A percentile compares a stretch with the other conserved stretches of the same genome.
Evolutionary conservation across 2,113 vertebrate genomes (phyloP).

Genomic region (Pseudolaguvia tuberculata): DNA sequence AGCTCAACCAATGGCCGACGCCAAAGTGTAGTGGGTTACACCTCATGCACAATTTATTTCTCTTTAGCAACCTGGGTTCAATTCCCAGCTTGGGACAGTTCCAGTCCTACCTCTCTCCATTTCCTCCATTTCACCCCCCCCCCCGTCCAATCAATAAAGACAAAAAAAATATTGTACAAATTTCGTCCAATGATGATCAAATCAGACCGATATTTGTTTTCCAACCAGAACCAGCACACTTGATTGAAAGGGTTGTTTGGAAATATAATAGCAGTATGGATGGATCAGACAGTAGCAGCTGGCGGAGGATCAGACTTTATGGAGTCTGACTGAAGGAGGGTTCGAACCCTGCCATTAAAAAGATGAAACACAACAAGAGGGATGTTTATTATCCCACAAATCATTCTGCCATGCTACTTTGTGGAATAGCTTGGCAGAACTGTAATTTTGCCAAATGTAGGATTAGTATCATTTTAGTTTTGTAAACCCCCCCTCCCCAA

Average conservation of each 20-base stretch:
- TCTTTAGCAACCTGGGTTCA: no score
- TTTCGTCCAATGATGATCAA: neutral
- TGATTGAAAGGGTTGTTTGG: neutral
- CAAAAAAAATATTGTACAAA: no score
- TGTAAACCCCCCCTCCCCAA: constrained; percentile 1
- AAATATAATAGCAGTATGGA: neutral
- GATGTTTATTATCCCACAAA: constrained; percentile 51
- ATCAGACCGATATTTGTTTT: neutral
- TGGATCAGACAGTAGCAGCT: constrained; percentile 9
- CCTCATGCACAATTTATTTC: no score
- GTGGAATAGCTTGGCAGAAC: constrained; percentile 11
- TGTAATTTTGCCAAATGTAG: constrained; percentile 51
- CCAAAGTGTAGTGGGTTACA: no score
- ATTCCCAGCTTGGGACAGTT: no score
- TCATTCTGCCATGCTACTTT: constrained; percentile 39
- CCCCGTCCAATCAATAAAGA: no score
- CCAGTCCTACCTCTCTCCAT: no score
- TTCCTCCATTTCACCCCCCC: no score
- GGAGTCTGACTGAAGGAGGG: constrained; percentile 35
- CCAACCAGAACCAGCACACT: neutral
- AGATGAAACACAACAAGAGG: constrained; percentile 45
- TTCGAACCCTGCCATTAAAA: constrained; percentile 46
- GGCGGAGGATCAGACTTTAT: constrained; percentile 7
- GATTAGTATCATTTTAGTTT: constrained; percentile 45
- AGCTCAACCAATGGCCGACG: no score